Evolutionary conservation across 1,140 invertebrate species (phyloP), one percentile per base, ranked within the genome.

Genomic region (Agrilus planipennis): DNA sequence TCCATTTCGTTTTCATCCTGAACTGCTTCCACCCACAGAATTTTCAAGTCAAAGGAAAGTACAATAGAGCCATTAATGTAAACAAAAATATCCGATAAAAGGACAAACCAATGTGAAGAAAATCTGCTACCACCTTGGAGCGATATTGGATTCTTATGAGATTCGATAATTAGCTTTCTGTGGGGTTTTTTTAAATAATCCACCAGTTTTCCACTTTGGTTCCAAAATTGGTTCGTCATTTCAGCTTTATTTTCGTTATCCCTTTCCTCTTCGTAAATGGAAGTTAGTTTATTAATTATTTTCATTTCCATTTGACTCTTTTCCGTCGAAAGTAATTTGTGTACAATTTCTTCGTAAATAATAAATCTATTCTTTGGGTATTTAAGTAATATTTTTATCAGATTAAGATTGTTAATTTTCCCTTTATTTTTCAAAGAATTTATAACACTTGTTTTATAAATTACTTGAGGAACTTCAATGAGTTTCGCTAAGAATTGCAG

Each of bases 111-210:
- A 60, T 86, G 79, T 0, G 75, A 72, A 65, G 64, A 73, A 68
- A 77, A 85, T 49, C 70, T 72, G 51, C 72, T 75, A 42, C 70
- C 73, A 57, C 78, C 79, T 6, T 72, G 63, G 39, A 89, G 60
- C 44, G 72, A 72, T 9, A 91, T 58, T 3, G 79, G 77, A 47
- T 78, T 68, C 11, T 72, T 65, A 44, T 77, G 75, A 2, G 85
- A 89, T 51, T 89, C 86, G 41, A 80, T 67, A 22, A 91, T 70
- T 15, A 91, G 60, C 29, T 87, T 69, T 42, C 87, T 70, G 28
- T 78, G 63, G 16, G 82, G 76, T 7, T 68, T 72, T 51, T 72
- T 71, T 38, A 83, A 68, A 32, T 71, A 63, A 40, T 87, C 82
- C 3, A 79, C 61, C 9, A 70, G 54, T 60, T 79, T 80, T 0